phyloP scores from a whole-genome alignment of 1,140 invertebrate species.

The Drosophila auraria region DNA sequence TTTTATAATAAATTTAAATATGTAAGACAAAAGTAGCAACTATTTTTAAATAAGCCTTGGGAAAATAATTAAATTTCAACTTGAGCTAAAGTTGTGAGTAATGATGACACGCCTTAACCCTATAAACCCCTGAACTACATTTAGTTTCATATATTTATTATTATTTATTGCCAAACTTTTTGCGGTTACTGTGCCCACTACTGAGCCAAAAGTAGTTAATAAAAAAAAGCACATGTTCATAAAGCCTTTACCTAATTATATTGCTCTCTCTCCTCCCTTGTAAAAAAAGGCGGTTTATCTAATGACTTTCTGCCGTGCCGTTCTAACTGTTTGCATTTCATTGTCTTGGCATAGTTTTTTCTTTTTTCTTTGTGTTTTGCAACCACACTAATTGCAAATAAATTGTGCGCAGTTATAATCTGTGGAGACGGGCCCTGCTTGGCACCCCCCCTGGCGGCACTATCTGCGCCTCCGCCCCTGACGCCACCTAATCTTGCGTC shows the following conservation, averaged over 20 bases:
- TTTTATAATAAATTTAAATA: too few relatives aligned
- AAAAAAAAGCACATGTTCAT: conserved; percentile 14
- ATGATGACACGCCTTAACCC: too few relatives aligned
- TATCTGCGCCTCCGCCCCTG: conserved; percentile 34
- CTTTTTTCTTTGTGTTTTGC: conserved; percentile 44
- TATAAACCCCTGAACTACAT: too few relatives aligned
- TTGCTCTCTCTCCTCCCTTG: conserved; percentile 6
- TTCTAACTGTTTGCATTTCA: conserved; percentile 59
- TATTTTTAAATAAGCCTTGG: too few relatives aligned
- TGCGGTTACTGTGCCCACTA: not conserved
- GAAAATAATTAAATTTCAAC: too few relatives aligned
- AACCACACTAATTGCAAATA: conserved; percentile 60
- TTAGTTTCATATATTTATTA: not conserved
- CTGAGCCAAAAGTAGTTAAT: not conserved
- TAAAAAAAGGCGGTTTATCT: conserved; percentile 35
- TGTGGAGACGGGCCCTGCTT: conserved; percentile 18
- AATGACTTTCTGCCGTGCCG: conserved; percentile 50
- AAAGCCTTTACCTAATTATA: conserved; percentile 32
- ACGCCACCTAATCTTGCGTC: conserved; percentile 30
- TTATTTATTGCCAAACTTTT: not conserved
- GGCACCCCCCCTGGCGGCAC: not conserved
- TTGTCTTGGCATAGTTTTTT: conserved; percentile 46
- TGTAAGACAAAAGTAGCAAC: too few relatives aligned
- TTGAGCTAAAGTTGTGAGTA: too few relatives aligned
- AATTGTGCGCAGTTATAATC: conserved; percentile 59